These are phyloP conservation scores for Orthosia gracilis DNA, from an alignment of 2,888 invertebrate genomes.

Conservation along the genomic window DNA sequence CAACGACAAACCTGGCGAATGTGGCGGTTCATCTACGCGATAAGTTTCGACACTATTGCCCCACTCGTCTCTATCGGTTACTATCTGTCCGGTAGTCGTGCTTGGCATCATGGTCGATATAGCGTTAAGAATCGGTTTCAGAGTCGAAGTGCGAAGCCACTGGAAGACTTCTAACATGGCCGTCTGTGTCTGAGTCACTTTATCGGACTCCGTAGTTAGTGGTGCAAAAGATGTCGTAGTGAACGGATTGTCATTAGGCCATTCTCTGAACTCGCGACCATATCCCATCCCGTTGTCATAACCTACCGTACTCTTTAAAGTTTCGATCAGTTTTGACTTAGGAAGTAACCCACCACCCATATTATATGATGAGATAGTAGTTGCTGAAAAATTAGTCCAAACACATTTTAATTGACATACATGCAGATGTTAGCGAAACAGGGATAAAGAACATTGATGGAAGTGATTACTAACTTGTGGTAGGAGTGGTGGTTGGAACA, in stretches of 20 bases:
- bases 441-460: slow-evolving; percentile 73
- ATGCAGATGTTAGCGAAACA: slow-evolving; percentile 71
- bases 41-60: slow-evolving; percentile 88
- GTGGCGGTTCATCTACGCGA: slow-evolving; percentile 90
- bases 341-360: slow-evolving; percentile 87
- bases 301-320: slow-evolving; percentile 89
- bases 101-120: slow-evolving; percentile 82
- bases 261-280: slow-evolving; percentile 85
- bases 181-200: slow-evolving; percentile 88
- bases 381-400: slow-evolving; percentile 87
- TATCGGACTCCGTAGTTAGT: slow-evolving; percentile 85
- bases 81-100: slow-evolving; percentile 80
- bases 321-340: slow-evolving; percentile 89
- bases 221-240: slow-evolving; percentile 87
- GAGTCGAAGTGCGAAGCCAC: slow-evolving; percentile 88
- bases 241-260: slow-evolving; percentile 90
- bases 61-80: slow-evolving; percentile 87
- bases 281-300: slow-evolving; percentile 85
- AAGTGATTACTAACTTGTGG: slow-evolving; percentile 86
- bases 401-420: slow-evolving; percentile 81
- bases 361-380: slow-evolving; percentile 87
- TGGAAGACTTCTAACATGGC: slow-evolving; percentile 90
- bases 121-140: slow-evolving; percentile 87
- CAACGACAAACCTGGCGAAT: slow-evolving; percentile 90
- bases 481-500: slow-evolving; percentile 85